A percentile compares a stretch with the other conserved stretches of the same genome.
Evolutionary conservation across 2,797 vertebrate genomes (phyloP).

Genomic region (Lophius americanus): DNA sequence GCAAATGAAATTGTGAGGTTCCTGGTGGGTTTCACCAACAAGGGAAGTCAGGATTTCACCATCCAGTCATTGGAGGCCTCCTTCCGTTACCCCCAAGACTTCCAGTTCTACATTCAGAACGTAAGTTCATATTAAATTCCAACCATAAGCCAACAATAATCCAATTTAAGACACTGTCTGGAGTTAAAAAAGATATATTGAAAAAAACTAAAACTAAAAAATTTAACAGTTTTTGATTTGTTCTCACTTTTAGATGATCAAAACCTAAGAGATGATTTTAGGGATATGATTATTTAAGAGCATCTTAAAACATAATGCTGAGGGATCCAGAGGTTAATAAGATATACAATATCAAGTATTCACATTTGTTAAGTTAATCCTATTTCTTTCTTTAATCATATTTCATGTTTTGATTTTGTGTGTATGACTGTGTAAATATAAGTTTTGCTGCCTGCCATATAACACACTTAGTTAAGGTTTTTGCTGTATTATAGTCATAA

Average conservation of each 20-base stretch:
- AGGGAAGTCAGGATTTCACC: constrained; percentile 77
- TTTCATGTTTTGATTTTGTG: not conserved
- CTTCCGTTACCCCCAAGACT: constrained; percentile 85
- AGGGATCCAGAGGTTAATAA: not conserved
- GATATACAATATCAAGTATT: not conserved
- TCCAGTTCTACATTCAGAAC: constrained; percentile 85
- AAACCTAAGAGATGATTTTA: not conserved
- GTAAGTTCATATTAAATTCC: constrained; percentile 58
- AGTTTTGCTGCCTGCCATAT: too few relatives aligned
- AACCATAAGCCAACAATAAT: not conserved
- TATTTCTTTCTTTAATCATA: not conserved
- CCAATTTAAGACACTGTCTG: not conserved
- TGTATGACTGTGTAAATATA: not conserved
- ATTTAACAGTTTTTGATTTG: not conserved
- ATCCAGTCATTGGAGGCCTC: constrained; percentile 82
- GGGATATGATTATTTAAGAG: not conserved
- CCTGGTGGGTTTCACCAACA: constrained; percentile 84
- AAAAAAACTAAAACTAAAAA: not conserved
- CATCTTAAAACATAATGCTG: not conserved
- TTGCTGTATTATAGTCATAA: not conserved
- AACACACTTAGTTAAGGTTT: not conserved
- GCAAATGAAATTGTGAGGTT: constrained; percentile 83
- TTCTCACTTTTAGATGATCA: not conserved
- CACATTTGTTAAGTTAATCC: too few relatives aligned
- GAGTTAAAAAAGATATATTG: too few relatives aligned